These are phyloP conservation scores for Drosophila rhopaloa DNA, from an alignment of 1,140 invertebrate genomes.

Conservation along the genomic window DNA sequence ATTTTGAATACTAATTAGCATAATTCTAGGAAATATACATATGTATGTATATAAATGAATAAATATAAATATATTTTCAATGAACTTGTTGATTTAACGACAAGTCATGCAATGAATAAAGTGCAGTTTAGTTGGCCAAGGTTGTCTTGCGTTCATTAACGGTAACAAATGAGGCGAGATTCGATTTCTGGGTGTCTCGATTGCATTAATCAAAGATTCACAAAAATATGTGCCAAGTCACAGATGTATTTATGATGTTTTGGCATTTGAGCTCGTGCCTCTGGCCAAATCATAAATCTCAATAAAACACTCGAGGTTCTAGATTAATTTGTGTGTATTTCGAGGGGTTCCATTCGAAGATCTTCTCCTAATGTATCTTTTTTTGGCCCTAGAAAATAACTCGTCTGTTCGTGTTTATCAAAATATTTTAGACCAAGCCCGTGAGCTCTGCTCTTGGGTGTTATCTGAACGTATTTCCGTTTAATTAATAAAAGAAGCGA, in stretches of 20 bases:
- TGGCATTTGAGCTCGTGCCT: conserved; percentile 37
- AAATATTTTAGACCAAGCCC: conserved; percentile 13
- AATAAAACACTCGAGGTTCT: conserved; percentile 51
- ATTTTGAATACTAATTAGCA: conserved; percentile 22
- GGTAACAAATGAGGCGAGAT: conserved; percentile 14
- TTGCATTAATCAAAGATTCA: conserved; percentile 79
- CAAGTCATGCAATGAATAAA: conserved; percentile 1
- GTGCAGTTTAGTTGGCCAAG: conserved; percentile 36
- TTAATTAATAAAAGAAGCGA: conserved; percentile 73
- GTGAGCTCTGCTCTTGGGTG: conserved; percentile 3
- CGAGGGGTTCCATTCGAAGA: conserved; percentile 6
- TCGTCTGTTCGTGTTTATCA: conserved; percentile 43
- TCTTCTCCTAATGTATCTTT: conserved; percentile 25
- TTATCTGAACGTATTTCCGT: conserved; percentile 67
- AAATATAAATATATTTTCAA: neutral
- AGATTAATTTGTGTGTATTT: conserved; percentile 29
- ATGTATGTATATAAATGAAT: no score
- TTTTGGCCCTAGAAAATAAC: conserved; percentile 1
- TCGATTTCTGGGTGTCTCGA: conserved; percentile 22
- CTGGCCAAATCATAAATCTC: conserved; percentile 53
- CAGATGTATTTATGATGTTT: conserved; percentile 43
- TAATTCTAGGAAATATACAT: neutral
- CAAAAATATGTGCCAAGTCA: conserved; percentile 75
- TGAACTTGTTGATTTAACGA: conserved; percentile 4
- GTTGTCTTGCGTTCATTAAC: conserved; percentile 16